Evolutionary conservation across 2,888 invertebrate genomes (phyloP).

Genomic region (Acrobasis consociella): DNA sequence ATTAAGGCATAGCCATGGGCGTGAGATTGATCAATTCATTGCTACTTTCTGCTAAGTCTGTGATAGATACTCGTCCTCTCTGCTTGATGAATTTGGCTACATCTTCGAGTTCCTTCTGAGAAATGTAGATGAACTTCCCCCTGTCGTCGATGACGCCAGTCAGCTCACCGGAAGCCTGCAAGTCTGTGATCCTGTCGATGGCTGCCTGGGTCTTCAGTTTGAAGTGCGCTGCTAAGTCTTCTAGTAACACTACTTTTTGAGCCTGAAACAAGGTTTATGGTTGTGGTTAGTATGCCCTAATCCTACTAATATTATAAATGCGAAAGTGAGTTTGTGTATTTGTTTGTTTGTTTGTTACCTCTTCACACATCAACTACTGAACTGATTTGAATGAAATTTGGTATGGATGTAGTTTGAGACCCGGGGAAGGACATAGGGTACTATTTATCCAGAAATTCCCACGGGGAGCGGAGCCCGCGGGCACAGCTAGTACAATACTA

Average conservation of each 20-base stretch:
- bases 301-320: no score
- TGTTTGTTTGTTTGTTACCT: no score
- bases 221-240: slow-evolving; percentile 96
- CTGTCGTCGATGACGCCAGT: slow-evolving; percentile 99
- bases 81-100: slow-evolving; percentile 98
- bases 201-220: slow-evolving; percentile 94
- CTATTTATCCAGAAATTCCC: no score
- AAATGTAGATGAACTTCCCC: slow-evolving; percentile 99
- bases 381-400: no score
- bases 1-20: slow-evolving; percentile 73
- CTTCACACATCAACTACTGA: no score
- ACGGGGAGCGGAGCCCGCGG: no score
- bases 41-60: slow-evolving; percentile 96
- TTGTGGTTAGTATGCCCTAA: no score
- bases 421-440: no score
- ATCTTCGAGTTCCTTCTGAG: slow-evolving; percentile 93
- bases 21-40: slow-evolving; percentile 94
- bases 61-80: slow-evolving; percentile 95
- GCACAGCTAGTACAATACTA: no score
- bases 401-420: no score
- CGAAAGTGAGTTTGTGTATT: no score
- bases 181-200: slow-evolving; percentile 92
- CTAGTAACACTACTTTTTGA: slow-evolving; percentile 96
- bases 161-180: slow-evolving; percentile 91
- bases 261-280: slow-evolving; percentile 70